These are phyloP conservation scores for Diglossa cyanea DNA, from an alignment of 2,797 vertebrate genomes.

Conservation along the genomic window DNA sequence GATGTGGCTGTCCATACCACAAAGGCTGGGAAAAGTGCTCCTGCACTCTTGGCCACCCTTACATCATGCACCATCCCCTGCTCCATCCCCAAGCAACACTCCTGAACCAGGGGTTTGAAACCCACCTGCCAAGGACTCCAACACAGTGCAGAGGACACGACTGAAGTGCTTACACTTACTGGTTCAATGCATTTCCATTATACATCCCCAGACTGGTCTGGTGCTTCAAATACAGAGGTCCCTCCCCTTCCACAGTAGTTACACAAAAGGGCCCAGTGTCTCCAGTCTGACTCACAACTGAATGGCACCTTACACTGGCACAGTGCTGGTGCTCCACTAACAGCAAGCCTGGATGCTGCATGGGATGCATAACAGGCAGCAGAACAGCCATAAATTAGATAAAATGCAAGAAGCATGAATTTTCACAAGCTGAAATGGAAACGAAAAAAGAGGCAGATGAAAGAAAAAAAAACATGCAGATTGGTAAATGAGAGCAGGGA, in stretches of 20 bases:
- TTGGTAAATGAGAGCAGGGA: neutral
- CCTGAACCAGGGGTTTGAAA: neutral
- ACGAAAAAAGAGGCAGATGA: neutral
- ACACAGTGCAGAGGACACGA: neutral
- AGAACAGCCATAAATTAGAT: neutral
- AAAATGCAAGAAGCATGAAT: neutral
- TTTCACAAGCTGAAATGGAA: neutral
- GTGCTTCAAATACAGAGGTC: neutral
- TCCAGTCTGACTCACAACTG: neutral
- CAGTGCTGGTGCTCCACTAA: neutral
- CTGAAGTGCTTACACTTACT: neutral
- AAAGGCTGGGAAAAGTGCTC: neutral
- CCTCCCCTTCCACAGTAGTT: neutral
- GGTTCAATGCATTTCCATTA: neutral
- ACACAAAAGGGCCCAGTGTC: neutral
- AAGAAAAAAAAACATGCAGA: accelerated
- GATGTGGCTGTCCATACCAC: neutral
- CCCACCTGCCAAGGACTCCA: neutral
- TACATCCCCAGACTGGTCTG: neutral
- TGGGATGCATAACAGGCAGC: neutral
- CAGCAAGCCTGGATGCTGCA: neutral
- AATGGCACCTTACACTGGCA: neutral
- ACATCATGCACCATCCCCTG: neutral
- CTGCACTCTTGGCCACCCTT: neutral
- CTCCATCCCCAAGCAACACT: neutral